Evolutionary conservation across 1,140 invertebrate genomes (phyloP).

Genomic region (Centruroides vittatus): DNA sequence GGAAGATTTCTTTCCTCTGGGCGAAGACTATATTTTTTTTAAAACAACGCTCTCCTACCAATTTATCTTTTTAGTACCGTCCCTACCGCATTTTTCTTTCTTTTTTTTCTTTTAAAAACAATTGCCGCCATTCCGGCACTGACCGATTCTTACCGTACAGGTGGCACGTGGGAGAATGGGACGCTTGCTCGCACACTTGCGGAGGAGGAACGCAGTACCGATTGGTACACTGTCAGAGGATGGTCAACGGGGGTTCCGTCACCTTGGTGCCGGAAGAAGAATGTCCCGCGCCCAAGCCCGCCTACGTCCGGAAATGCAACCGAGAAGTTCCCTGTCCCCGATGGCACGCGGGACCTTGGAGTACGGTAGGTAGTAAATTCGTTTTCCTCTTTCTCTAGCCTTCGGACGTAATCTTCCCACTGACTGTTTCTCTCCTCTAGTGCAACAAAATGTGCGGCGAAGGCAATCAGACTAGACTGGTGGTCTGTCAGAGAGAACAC

Average conservation of each 20-base stretch:
- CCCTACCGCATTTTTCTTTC: too few species aligned
- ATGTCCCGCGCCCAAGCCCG: slow-evolving; percentile 58
- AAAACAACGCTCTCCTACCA: too few species aligned
- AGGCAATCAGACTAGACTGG: slow-evolving; percentile 38
- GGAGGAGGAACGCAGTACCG: slow-evolving; percentile 55
- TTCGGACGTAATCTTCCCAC: neutral
- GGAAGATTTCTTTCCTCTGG: too few species aligned
- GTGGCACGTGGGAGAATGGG: slow-evolving; percentile 70
- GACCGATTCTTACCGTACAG: slow-evolving; percentile 22
- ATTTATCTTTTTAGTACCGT: too few species aligned
- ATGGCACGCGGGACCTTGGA: slow-evolving; percentile 73
- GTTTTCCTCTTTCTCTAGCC: too few species aligned
- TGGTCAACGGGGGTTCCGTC: slow-evolving; percentile 45
- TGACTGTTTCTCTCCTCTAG: slow-evolving; percentile 30
- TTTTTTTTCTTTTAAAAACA: too few species aligned
- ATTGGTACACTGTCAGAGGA: slow-evolving; percentile 57
- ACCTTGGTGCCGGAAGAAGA: slow-evolving; percentile 53
- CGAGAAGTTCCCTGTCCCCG: slow-evolving; percentile 56
- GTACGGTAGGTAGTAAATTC: slow-evolving; percentile 44
- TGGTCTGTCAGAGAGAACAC: slow-evolving; percentile 57
- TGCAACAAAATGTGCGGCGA: slow-evolving; percentile 77
- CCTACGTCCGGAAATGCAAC: slow-evolving; percentile 55
- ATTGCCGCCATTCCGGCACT: too few species aligned
- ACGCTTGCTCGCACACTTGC: slow-evolving; percentile 57
- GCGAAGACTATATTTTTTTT: too few species aligned